Evolutionary conservation across 2,888 invertebrate species (phyloP), one percentile per base, ranked within the genome.

Genomic region (Spisula subtruncata): DNA sequence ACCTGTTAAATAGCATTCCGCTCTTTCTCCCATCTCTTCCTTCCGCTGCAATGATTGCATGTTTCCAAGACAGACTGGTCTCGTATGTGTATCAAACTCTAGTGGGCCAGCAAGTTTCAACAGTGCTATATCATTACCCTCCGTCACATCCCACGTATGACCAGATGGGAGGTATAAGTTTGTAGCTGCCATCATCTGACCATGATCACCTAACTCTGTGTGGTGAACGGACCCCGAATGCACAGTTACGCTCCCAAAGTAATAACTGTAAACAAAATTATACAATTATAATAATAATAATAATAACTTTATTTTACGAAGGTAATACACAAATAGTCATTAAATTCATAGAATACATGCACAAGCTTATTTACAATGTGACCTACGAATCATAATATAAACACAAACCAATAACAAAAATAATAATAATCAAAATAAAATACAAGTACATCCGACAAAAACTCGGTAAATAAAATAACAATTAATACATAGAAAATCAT

Each of bases 61-160:
- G n/a, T 48, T 79, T 20, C 85, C 89, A 18, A 89, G 82, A 54
- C 89, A 89, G 12, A 85, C 46, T 35, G 85, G 85, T 25, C 89
- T 66, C 12, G 89, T 89, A 51, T 81, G 82, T 20, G 85, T 85
- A 54, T 89, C 89, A 16, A 85, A 41, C 18, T 41, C 71, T 0
- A 85, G 89, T 46, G 82, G 48, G 35, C 32, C 25, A 16, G 51
- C 41, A 20, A 85, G 35, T 41, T 89, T 35, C 16, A 89, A 25
- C 35, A 89, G 8, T 25, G 85, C 85, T 16, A 89, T 14, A 66
- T 89, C 89, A 18, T 41, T 51, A 12, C 81, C 84, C 10, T 60
- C 16, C 10, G 41, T 60, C 0, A 56, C 29, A 8, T 41, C 20
- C 41, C 20, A 25, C 25, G n/a, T 29, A 48, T 81, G 81, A 29